Base-by-base conservation (phyloP, 2,113 vertebrate species). In the Coptodon rendalli region DNA sequence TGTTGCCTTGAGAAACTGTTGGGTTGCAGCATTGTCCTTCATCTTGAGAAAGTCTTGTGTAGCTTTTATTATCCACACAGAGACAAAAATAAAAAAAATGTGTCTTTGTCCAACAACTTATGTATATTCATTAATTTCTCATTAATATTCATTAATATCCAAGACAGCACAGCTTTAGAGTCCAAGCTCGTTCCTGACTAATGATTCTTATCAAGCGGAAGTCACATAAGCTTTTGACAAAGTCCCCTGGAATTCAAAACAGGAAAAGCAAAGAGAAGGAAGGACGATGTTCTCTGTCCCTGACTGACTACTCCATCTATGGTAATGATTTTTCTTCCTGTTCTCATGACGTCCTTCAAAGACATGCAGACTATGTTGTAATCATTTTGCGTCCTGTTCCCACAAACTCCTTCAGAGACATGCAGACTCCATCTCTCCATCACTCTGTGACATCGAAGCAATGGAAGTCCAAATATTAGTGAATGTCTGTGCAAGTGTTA, bases 221-320 rank as follows among this genome's bases (percentile, higher is more conserved):
- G 73, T 86, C 36, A 9, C 24, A 5, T 45, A 71, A 68, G 27
- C 16, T 54, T 87, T 94, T 68, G 29, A 48, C 4, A 9, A 48
- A 86, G 22, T 84, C 14, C 57, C 12, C 8, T 31, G 90, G 92
- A 95, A 95, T 93, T 92, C 92, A 84, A 92, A 94, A 95, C 95
- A 95, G 94, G 94, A 95, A 94, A 87, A 82, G 85, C 82, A 85
- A 66, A 63, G 38, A 89, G 66, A 8, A 87, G 90, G 81, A 85
- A 86, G 88, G 50, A 81, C 83, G 48, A 40, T 73, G 84, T 80
- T 78, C 36, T 68, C 29, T 29, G n/a, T 87, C 43, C 82, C 27
- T 50, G 27, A 63, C 82, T 34, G 48, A 80, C 27, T 19, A 27
- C 19, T 80, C 87, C 86, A 91, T 85, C 71, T 92, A 93, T 92